Evolutionary conservation across 2,113 vertebrate species (phyloP).

Genomic region (Seriola quinqueradiata): DNA sequence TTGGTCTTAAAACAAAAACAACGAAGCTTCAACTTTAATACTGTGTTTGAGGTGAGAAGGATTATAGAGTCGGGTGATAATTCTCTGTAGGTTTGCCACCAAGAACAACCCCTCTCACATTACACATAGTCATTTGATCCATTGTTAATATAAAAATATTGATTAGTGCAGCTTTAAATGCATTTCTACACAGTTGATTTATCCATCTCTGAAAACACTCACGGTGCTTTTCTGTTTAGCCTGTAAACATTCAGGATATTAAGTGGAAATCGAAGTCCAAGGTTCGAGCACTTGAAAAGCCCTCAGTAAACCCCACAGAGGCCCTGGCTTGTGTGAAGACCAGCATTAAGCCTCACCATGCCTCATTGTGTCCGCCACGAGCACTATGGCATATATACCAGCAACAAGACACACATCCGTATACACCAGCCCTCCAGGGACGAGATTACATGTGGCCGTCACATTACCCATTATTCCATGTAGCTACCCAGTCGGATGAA

Average conservation of each 20-base stretch:
- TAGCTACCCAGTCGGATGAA: slow-evolving; percentile 14
- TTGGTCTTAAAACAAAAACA: neutral
- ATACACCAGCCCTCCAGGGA: slow-evolving; percentile 31
- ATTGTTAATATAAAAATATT: slow-evolving; percentile 13
- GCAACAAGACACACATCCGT: slow-evolving; percentile 24
- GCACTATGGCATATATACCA: slow-evolving; percentile 1
- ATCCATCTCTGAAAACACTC: neutral
- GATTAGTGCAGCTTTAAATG: slow-evolving; percentile 24
- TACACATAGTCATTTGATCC: neutral
- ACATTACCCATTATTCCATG: slow-evolving; percentile 57
- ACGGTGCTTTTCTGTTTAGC: slow-evolving; percentile 5
- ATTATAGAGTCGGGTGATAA: neutral
- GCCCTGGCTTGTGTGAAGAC: slow-evolving; percentile 33
- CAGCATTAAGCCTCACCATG: slow-evolving; percentile 43
- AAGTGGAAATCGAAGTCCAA: slow-evolving; percentile 10
- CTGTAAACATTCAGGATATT: slow-evolving; percentile 9
- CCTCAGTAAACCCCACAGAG: slow-evolving; percentile 12
- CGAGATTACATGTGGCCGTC: slow-evolving; percentile 47
- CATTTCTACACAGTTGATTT: neutral
- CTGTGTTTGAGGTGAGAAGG: neutral
- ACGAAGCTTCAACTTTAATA: neutral
- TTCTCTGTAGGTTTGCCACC: neutral
- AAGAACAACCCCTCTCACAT: neutral
- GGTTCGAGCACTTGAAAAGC: slow-evolving; percentile 9
- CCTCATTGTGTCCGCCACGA: slow-evolving; percentile 45